A percentile compares a stretch with the other conserved stretches of the same genome.
Conservation (phyloP, 2,797 vertebrate genomes). For the Ispidina lecontei region DNA sequence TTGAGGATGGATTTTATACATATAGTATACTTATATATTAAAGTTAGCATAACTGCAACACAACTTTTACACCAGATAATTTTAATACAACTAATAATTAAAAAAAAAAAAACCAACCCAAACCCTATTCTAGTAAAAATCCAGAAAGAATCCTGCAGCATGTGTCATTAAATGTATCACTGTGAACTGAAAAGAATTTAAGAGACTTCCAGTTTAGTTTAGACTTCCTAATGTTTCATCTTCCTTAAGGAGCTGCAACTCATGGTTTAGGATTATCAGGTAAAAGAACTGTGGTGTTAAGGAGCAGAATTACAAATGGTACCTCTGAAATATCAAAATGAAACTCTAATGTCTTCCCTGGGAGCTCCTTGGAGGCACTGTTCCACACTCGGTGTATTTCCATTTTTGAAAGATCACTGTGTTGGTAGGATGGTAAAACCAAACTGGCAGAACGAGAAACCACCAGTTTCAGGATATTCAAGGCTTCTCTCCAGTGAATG, state of each 20-base stretch:
- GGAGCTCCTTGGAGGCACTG: slow-evolving; percentile 93
- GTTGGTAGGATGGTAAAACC: slow-evolving; percentile 90
- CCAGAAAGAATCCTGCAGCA: not conserved
- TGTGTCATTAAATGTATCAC: not conserved
- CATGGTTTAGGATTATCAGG: not conserved
- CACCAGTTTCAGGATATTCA: slow-evolving; percentile 96
- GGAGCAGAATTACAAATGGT: not conserved
- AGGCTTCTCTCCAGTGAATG: slow-evolving; percentile 94
- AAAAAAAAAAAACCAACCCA: not conserved
- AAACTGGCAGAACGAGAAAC: slow-evolving; percentile 97
- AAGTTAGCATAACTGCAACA: not conserved
- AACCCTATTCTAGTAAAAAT: not conserved
- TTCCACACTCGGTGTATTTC: slow-evolving; percentile 97
- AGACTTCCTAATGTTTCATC: not conserved
- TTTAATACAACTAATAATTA: not conserved
- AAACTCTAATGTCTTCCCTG: slow-evolving; percentile 97
- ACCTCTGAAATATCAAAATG: slow-evolving; percentile 99
- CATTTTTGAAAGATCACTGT: slow-evolving; percentile 91
- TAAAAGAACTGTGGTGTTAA: not conserved
- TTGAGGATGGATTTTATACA: not conserved
- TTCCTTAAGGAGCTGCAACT: not conserved
- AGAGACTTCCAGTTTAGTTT: not conserved
- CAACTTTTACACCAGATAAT: not conserved
- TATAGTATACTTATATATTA: not conserved
- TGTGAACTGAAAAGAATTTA: not conserved